Percentiles rank a stretch among this genome's conserved stretches.
phyloP scores from a whole-genome alignment of 2,888 invertebrate species.

The Drosophila trichaetosa region DNA sequence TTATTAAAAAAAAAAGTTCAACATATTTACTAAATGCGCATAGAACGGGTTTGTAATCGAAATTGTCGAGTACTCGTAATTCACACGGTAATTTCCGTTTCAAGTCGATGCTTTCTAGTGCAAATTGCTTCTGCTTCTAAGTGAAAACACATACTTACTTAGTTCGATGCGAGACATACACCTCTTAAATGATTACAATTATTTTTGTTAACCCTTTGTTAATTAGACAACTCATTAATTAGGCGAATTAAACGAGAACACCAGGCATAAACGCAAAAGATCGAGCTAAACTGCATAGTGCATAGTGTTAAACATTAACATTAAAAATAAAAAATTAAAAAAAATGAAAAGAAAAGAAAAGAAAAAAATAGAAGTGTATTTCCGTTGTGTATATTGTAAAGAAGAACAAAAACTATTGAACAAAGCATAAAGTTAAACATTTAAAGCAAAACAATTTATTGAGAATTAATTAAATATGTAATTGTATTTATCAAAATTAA shows the following conservation, averaged over 20 bases:
- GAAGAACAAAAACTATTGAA: slow-evolving; percentile 57
- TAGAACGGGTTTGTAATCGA: slow-evolving; percentile 4
- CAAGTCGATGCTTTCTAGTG: slow-evolving; percentile 49
- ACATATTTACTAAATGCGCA: slow-evolving; percentile 11
- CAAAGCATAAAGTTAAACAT: slow-evolving; percentile 79
- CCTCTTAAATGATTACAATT: slow-evolving; percentile 6
- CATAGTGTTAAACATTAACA: slow-evolving; percentile 61
- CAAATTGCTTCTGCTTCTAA: slow-evolving; percentile 53
- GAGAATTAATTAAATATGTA: slow-evolving; percentile 74
- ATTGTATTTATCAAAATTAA: slow-evolving; percentile 82
- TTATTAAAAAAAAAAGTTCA: slow-evolving; percentile 17
- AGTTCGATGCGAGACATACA: slow-evolving; percentile 60
- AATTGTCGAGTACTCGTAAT: slow-evolving; percentile 1
- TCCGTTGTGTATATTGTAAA: slow-evolving; percentile 81
- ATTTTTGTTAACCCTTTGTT: slow-evolving; percentile 9
- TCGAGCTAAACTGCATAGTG: slow-evolving; percentile 77
- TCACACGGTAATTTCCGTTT: slow-evolving; percentile 7
- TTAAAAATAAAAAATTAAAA: slow-evolving; percentile 5
- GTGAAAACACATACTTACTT: slow-evolving; percentile 13
- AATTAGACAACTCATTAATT: slow-evolving; percentile 15
- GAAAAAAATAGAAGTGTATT: slow-evolving; percentile 34
- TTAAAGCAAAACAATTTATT: slow-evolving; percentile 72
- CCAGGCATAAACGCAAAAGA: slow-evolving; percentile 77
- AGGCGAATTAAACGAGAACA: slow-evolving; percentile 53
- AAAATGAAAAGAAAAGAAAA: background rate